phyloP scores from a whole-genome alignment of 2,888 invertebrate genomes.

The Epinotia nisella region DNA sequence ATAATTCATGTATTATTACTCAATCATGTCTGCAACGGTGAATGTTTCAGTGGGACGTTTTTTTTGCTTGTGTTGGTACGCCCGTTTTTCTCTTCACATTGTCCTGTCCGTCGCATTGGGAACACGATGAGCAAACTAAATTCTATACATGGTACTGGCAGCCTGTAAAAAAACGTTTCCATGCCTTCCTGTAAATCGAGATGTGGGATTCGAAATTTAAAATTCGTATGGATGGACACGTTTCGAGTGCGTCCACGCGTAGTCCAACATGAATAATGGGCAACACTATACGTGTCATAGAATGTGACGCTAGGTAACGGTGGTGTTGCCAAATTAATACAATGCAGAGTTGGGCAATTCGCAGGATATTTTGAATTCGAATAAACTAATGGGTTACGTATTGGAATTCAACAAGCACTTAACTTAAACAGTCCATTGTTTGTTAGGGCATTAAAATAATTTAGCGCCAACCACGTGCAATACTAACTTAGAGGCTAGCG shows the following conservation, averaged over 20 bases:
- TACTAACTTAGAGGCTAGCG: slow-evolving; percentile 1
- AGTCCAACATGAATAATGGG: not conserved
- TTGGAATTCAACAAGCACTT: slow-evolving; percentile 29
- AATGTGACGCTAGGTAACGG: not conserved
- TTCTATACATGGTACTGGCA: slow-evolving; percentile 45
- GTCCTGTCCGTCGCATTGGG: slow-evolving; percentile 64
- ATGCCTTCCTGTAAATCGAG: slow-evolving; percentile 23
- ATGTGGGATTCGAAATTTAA: slow-evolving; percentile 37
- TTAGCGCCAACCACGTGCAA: slow-evolving; percentile 36
- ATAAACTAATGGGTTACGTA: slow-evolving; percentile 18
- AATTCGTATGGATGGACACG: not conserved
- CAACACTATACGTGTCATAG: not conserved
- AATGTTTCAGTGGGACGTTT: slow-evolving; percentile 63
- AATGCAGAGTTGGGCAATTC: slow-evolving; percentile 2
- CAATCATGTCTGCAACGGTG: slow-evolving; percentile 77
- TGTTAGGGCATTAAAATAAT: slow-evolving; percentile 31
- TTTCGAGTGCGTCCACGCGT: not conserved
- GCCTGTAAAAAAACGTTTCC: slow-evolving; percentile 28
- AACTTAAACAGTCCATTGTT: slow-evolving; percentile 38
- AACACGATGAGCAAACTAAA: slow-evolving; percentile 48
- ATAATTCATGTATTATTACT: slow-evolving; percentile 83
- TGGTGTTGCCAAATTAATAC: not conserved
- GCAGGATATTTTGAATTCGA: slow-evolving; percentile 25
- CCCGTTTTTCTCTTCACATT: slow-evolving; percentile 69
- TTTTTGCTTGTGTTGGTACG: slow-evolving; percentile 52